phyloP scores from a whole-genome alignment of 2,113 vertebrate species.

The Poeciliopsis occidentalis region DNA sequence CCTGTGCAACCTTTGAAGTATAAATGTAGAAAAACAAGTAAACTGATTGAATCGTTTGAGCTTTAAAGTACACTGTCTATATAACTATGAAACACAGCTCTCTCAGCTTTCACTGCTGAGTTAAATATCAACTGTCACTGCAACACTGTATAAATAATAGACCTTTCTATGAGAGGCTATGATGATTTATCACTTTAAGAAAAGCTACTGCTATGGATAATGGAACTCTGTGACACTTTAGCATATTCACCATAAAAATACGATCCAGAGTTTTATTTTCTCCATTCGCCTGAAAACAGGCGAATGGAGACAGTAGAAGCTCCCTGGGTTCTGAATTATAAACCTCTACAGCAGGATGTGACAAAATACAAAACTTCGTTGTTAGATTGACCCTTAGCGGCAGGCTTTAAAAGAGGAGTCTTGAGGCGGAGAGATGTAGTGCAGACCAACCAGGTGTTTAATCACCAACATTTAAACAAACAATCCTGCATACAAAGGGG shows the following conservation, averaged over 20 bases:
- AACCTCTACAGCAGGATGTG: neutral
- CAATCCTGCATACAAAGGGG: too few relatives aligned
- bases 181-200: neutral
- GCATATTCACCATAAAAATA: too few relatives aligned
- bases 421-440: too few relatives aligned
- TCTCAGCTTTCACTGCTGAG: constrained; percentile 1
- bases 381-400: too few relatives aligned
- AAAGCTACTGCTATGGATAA: too few relatives aligned
- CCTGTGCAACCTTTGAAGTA: constrained; percentile 36
- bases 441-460: too few relatives aligned
- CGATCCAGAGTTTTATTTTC: neutral
- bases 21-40: constrained; percentile 18
- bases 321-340: too few relatives aligned
- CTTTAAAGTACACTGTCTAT: neutral
- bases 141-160: neutral
- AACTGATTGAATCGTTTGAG: constrained; percentile 17
- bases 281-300: too few relatives aligned
- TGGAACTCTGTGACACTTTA: too few relatives aligned
- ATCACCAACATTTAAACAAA: too few relatives aligned
- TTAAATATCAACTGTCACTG: constrained; percentile 24
- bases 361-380: neutral
- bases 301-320: too few relatives aligned
- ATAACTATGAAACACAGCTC: neutral
- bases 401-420: too few relatives aligned
- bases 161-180: neutral